A percentile compares a stretch with the other conserved stretches of the same genome.
Evolutionary conservation across 64 coral and sea anemone genomes (phyloP).

Genomic region (Montipora cactus): DNA sequence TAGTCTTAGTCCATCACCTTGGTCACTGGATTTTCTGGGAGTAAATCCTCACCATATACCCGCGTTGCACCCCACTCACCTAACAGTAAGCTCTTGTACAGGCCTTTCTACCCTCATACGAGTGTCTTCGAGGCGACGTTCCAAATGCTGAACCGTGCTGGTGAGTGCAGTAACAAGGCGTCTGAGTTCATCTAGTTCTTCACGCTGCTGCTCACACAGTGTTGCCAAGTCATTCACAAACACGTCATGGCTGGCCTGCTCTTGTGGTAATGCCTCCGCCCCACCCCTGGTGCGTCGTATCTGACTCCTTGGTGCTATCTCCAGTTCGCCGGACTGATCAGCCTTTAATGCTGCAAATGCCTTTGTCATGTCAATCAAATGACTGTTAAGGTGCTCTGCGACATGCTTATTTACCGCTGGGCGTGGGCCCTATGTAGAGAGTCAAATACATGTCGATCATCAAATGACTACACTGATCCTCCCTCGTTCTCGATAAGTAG

Average conservation of each 20-base stretch:
- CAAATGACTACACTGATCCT: too few relatives aligned
- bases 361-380: slow-evolving; percentile 5
- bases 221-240: background rate
- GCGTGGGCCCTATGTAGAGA: background rate
- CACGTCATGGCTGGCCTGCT: slow-evolving; percentile 25
- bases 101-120: slow-evolving; percentile 13
- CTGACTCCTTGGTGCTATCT: background rate
- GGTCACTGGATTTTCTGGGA: too few relatives aligned
- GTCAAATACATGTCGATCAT: too few relatives aligned
- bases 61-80: background rate
- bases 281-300: background rate
- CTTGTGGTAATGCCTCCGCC: background rate
- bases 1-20: too few relatives aligned
- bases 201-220: background rate
- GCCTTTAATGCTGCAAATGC: background rate
- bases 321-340: background rate
- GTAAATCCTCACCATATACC: too few relatives aligned
- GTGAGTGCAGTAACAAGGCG: background rate
- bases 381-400: background rate
- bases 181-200: background rate
- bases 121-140: background rate
- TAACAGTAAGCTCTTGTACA: background rate
- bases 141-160: background rate
- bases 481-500: too few relatives aligned
- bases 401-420: background rate